Evolutionary conservation across 2,797 vertebrate genomes (phyloP), one percentile per base, ranked within the genome.

Genomic region (Coregonus suidteri): DNA sequence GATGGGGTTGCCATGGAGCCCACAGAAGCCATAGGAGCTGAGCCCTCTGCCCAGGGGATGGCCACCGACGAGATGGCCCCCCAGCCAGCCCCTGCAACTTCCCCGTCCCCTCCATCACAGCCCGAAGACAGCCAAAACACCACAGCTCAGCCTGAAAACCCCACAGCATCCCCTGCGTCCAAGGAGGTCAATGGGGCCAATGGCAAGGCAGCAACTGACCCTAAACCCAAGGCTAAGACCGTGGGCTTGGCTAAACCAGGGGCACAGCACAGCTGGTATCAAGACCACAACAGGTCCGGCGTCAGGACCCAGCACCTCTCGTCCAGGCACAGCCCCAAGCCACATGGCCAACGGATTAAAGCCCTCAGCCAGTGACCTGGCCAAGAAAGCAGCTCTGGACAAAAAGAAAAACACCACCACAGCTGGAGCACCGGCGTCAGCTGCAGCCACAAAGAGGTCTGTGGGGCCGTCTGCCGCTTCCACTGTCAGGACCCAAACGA

Each of bases 1-100:
- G 93, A 94, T 94, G 93, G 92, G 90, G 91, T 90, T 87, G 88
- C 84, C 83, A 93, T 93, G 85, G 93, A 95, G 78, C 86, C 92
- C 78, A 86, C 82, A 37, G 93, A 94, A 85, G 82, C 76, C 11
- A 77, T 86, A 74, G 81, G 65, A 88, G 82, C 86, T 0, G 91
- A 92, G 75, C 82, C 84, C 14, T 78, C 77, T 20, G 75, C 56
- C 20, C 81, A 86, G 64, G 81, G 59, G 69, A 35, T 31, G 18
- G 56, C 59, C 34, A 71, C 6, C 9, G 83, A 83, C 1, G 86
- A 73, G 47, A 86, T 54, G 71, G 70, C 53, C 0, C 70, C 51
- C 0, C 84, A 87, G 52, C 82, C 82, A 82, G 71, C 67, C 20
- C 75, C 74, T n/a, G 79, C 82, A 68, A 74, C 70, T 69, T 53